Percentiles rank a stretch among this genome's conserved stretches.
Conservation (phyloP, 2,113 vertebrate species). For the Callaeas wilsoni region DNA sequence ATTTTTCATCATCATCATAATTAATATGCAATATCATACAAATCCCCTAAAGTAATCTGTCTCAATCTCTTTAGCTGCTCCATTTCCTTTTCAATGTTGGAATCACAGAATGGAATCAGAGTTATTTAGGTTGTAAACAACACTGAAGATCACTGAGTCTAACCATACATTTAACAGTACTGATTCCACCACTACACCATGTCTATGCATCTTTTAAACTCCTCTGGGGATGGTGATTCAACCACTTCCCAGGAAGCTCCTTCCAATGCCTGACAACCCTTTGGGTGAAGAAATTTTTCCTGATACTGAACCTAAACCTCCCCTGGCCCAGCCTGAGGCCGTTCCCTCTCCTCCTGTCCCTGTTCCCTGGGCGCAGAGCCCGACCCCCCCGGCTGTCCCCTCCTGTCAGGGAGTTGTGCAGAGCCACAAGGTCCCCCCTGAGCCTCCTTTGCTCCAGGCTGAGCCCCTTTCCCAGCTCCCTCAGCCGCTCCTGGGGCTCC, state of each 20-base stretch:
- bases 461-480: too few species aligned
- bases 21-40: rapidly evolving
- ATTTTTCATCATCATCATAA: background rate
- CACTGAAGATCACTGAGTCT: background rate
- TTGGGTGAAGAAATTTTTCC: background rate
- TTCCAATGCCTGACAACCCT: background rate
- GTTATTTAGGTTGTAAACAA: background rate
- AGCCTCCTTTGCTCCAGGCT: too few species aligned
- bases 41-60: background rate
- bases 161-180: background rate
- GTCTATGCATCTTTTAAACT: background rate
- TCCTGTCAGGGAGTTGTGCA: too few species aligned
- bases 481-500: too few species aligned
- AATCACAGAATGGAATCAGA: background rate
- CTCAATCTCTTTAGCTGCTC: background rate
- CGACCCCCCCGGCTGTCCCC: too few species aligned
- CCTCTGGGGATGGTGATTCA: background rate
- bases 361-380: too few species aligned
- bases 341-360: too few species aligned
- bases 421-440: too few species aligned
- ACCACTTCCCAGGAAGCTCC: background rate
- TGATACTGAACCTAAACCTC: background rate
- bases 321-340: background rate
- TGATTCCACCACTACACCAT: background rate
- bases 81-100: background rate